Percentiles rank a stretch among this genome's conserved stretches.
These are phyloP conservation scores for Plebejus argus DNA, from an alignment of 2,888 invertebrate genomes.

Conservation along the genomic window DNA sequence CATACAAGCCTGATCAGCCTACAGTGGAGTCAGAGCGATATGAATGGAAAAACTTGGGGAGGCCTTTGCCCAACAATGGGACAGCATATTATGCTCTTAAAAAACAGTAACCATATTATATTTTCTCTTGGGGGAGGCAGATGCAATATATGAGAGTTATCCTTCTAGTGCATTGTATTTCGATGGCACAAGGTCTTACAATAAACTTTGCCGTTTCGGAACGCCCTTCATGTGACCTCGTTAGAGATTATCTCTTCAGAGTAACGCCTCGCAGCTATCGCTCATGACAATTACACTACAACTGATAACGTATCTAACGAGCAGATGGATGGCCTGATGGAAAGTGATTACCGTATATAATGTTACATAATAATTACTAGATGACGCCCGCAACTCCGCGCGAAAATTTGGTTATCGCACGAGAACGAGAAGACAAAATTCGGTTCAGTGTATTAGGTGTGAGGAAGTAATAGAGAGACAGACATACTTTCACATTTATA, in stretches of 20 bases:
- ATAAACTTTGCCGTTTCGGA: neutral
- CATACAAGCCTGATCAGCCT: too few species aligned
- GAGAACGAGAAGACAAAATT: too few species aligned
- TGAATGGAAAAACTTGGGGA: too few species aligned
- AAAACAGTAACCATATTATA: neutral
- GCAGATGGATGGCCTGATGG: neutral
- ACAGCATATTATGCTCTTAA: too few species aligned
- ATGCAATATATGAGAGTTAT: neutral
- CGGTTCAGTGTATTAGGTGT: too few species aligned
- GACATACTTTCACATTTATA: too few species aligned
- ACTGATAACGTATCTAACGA: neutral
- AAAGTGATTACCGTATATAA: neutral
- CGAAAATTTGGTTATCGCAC: too few species aligned
- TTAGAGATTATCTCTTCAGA: conserved; percentile 23
- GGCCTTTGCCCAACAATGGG: too few species aligned
- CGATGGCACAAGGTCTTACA: neutral
- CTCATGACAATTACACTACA: neutral
- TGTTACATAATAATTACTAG: neutral
- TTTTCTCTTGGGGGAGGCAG: neutral
- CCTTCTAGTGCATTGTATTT: neutral
- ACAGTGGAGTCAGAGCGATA: too few species aligned
- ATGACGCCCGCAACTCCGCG: too few species aligned
- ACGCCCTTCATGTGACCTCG: conserved; percentile 17
- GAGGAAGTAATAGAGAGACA: too few species aligned
- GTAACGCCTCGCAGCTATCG: conserved; percentile 7